Evolutionary conservation across 2,888 invertebrate species (phyloP).

Genomic region (Nymphalis urticae): DNA sequence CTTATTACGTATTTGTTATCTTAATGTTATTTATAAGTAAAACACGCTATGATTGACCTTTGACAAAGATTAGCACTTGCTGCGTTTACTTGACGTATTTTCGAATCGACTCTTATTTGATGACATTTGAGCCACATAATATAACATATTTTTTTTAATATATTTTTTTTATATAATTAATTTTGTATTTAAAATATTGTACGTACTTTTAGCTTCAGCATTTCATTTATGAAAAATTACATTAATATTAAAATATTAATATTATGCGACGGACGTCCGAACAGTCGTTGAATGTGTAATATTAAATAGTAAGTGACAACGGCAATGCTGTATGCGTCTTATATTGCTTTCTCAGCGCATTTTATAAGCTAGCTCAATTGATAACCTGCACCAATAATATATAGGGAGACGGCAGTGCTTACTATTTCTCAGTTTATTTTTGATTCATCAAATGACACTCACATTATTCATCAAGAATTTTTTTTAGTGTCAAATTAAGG

Average conservation of each 20-base stretch:
- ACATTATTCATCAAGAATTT: background rate
- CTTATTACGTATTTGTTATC: constrained; percentile 27
- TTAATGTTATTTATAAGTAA: constrained; percentile 13
- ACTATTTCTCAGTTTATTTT: constrained; percentile 11
- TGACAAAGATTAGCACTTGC: background rate
- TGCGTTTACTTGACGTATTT: background rate
- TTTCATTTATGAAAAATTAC: no score
- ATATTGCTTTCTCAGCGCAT: background rate
- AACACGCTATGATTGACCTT: constrained; percentile 16
- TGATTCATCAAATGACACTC: background rate
- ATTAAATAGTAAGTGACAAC: constrained; percentile 5
- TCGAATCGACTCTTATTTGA: no score
- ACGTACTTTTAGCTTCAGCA: no score
- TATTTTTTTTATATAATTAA: no score
- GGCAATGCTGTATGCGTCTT: background rate
- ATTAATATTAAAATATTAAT: background rate
- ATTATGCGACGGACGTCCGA: background rate
- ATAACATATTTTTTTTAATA: no score
- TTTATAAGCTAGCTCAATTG: background rate
- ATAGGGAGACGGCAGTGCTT: constrained; percentile 7
- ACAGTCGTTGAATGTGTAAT: background rate
- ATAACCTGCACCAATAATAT: constrained; percentile 6
- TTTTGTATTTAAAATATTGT: no score
- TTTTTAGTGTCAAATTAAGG: no score
- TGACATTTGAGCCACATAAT: no score